A percentile compares a stretch with the other conserved stretches of the same genome.
These are phyloP conservation scores for Matsumyia berberina DNA, from an alignment of 2,888 invertebrate genomes.

Conservation along the genomic window DNA sequence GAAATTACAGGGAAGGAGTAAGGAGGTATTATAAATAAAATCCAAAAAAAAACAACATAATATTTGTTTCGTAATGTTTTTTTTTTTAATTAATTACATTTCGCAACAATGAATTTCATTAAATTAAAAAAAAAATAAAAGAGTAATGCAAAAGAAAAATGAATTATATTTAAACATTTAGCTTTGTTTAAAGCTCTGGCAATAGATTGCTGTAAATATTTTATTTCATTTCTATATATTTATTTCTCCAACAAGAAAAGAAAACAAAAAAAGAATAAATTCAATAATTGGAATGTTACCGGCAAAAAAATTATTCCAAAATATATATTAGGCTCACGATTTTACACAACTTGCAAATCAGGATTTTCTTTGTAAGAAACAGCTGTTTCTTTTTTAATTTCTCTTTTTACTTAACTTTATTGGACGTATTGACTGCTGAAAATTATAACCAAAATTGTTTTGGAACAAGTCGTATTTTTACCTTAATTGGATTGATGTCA, in stretches of 20 bases:
- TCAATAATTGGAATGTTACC: constrained; percentile 33
- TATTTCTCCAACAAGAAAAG: constrained; percentile 32
- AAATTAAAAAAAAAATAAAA: constrained; percentile 42
- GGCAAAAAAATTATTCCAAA: constrained; percentile 24
- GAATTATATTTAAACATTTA: constrained; percentile 58
- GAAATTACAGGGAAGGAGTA: constrained; percentile 85
- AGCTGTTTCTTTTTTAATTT: not conserved
- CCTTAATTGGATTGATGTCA: not conserved
- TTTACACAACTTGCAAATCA: constrained; percentile 58
- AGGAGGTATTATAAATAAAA: constrained; percentile 83
- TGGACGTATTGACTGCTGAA: constrained; percentile 4
- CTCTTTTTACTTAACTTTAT: not conserved
- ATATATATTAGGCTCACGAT: constrained; percentile 56
- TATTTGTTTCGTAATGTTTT: constrained; percentile 57
- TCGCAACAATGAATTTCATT: constrained; percentile 74
- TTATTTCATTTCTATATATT: constrained; percentile 47
- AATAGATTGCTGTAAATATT: constrained; percentile 74
- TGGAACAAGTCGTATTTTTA: not conserved
- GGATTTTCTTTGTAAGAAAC: constrained; percentile 43
- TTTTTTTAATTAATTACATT: constrained; percentile 59
- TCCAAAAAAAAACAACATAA: constrained; percentile 60
- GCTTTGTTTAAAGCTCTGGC: constrained; percentile 71
- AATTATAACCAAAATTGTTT: not conserved
- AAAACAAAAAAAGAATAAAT: constrained; percentile 12
- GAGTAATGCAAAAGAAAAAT: constrained; percentile 23